These are phyloP conservation scores for Cyanoramphus novaezelandiae DNA, from an alignment of 2,113 vertebrate species.

Conservation along the genomic window DNA sequence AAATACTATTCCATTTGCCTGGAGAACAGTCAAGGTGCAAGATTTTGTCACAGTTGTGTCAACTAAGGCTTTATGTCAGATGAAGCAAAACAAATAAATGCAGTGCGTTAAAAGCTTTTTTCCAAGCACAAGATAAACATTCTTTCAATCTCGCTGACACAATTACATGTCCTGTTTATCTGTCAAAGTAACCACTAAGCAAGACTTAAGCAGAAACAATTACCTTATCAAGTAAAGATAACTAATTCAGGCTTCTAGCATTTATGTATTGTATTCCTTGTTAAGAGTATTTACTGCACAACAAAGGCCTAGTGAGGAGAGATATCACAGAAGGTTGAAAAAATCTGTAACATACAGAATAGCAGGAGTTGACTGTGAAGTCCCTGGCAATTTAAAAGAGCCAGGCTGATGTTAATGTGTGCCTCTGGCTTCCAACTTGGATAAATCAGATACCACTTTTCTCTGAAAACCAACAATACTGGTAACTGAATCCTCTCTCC, in stretches of 20 bases:
- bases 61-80: neutral
- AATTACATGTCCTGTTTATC: neutral
- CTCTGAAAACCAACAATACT: neutral
- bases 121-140: neutral
- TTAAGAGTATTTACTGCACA: neutral
- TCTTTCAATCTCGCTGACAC: neutral
- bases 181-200: neutral
- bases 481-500: neutral
- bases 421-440: neutral
- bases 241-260: neutral
- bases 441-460: neutral
- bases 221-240: neutral
- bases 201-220: neutral
- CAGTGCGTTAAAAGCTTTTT: neutral
- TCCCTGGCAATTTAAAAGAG: neutral
- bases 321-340: neutral
- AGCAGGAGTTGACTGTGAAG: neutral
- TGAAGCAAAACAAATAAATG: neutral
- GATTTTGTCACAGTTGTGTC: neutral
- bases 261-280: neutral
- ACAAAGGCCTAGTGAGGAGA: neutral
- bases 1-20: neutral
- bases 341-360: neutral
- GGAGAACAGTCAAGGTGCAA: neutral
- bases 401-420: neutral